Evolutionary conservation across 2,797 vertebrate genomes (phyloP).

Genomic region (Bryconaethiops microstoma): DNA sequence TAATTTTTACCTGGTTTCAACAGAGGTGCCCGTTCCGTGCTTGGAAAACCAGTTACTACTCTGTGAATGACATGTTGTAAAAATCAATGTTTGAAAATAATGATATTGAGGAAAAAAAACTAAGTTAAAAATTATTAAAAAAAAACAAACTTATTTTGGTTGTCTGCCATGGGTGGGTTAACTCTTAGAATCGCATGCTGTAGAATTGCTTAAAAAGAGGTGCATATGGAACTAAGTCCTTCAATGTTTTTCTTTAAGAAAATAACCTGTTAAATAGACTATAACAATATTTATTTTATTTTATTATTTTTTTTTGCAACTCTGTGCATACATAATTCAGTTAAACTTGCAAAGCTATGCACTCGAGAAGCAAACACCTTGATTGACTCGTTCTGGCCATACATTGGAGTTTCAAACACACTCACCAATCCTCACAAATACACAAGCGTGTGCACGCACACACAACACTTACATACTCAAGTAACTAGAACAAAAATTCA

Average conservation of each 20-base stretch:
- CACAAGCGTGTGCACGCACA: conserved; percentile 27
- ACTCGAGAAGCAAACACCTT: conserved; percentile 65
- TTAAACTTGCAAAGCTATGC: conserved; percentile 75
- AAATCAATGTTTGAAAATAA: conserved; percentile 99
- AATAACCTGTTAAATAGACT: conserved; percentile 66
- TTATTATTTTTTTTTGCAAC: conserved; percentile 74
- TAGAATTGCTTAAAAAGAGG: conserved; percentile 98
- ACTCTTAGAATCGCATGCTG: conserved; percentile 99
- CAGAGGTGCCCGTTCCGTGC: conserved; percentile 82
- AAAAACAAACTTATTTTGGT: conserved; percentile 78
- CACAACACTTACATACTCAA: conserved; percentile 64
- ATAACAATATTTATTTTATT: conserved; percentile 72
- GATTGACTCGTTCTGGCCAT: conserved; percentile 71
- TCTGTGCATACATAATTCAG: conserved; percentile 87
- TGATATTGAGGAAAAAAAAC: conserved; percentile 89
- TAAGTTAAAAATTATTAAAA: conserved; percentile 92
- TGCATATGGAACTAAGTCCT: conserved; percentile 96
- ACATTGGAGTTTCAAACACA: conserved; percentile 51
- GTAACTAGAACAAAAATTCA: conserved; percentile 79
- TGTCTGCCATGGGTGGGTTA: conserved; percentile 98
- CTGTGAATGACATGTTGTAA: conserved; percentile 99
- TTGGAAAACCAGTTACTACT: conserved; percentile 92
- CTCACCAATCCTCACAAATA: conserved; percentile 54
- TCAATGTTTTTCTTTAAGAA: conserved; percentile 95
- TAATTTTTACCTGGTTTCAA: conserved; percentile 69